Evolutionary conservation across 2,888 invertebrate genomes (phyloP), one percentile per base, ranked within the genome.

Genomic region (Eupithecia tripunctaria): DNA sequence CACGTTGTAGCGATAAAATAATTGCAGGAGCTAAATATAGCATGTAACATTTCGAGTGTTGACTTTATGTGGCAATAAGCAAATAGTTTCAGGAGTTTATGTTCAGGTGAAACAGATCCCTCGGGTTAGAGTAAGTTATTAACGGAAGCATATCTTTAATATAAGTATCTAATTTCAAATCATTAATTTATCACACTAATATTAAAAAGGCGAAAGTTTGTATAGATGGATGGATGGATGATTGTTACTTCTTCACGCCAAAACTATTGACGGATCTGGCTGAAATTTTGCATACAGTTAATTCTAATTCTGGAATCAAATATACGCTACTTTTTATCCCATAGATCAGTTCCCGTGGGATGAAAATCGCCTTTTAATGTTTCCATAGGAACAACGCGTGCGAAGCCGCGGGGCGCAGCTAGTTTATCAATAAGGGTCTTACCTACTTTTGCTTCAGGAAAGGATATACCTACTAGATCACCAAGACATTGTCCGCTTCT

Each of bases 51-150:
- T 51, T n/a, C 21, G 8, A 51, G 51, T 21, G 21, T n/a, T 25
- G 56, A 56, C 56, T 56, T 56, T 56, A 56, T 56, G 56, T 56
- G 25, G 47, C 47, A 51, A 51, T 51, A 51, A 51, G 47, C 21
- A 21, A 56, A 14, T 56, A 12, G 25, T 25, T 56, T 56, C 56
- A 56, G 56, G 21, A 25, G 56, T 25, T 51, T 51, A 56, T 51
- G 43, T 43, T 21, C 10, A 10, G 51, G 21, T 56, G 12, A 25
- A 56, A 51, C 51, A 21, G 51, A 21, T 21, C 21, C n/a, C 21
- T 51, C 10, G 4, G 4, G 10, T 51, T 51, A 4, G 25, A 56
- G 21, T 25, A 25, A 5, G 12, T 56, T 51, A 10, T n/a, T 21
- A 21, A 51, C 21, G 47, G n/a, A 21, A 21, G 47, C 21, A 51